Evolutionary conservation across 2,113 vertebrate species (phyloP), one percentile per base, ranked within the genome.

Genomic region (Cyrtonyx montezumae): DNA sequence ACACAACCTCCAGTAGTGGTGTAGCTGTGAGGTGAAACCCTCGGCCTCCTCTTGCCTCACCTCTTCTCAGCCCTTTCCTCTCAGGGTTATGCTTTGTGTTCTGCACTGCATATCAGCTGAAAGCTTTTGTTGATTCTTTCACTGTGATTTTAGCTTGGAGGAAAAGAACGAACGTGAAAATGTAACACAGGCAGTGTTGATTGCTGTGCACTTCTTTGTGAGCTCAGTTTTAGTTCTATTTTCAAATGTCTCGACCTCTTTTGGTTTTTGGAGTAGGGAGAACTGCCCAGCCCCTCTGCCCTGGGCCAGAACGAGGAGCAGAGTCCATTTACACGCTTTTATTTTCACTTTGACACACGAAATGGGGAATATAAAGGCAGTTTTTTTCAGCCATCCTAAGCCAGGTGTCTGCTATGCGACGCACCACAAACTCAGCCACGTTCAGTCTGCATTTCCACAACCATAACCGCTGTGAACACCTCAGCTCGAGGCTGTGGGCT

Each of bases 401-500:
- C 23, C 56, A 23, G 34, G 46, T 13, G 15, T 34, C 62, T 62
- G 59, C 18, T 62, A 26, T 22, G 5, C 42, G 7, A 3, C 8
- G 9, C 1, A 16, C 66, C 45, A 26, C 75, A 81, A 40, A 15
- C 2, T 74, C 32, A 25, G 32, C 40, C 13, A 12, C 48, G 30
- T 48, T 40, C 0, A 48, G 26, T 18, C 23, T 13, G 20, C 34
- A 32, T 22, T 63, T 7, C 56, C 40, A 26, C 51, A 42, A 30
- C 37, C 62, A 42, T 11, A 65, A 30, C 37, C 25, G 13, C 37
- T 19, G 37, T 37, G 42, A 19, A 42, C 17, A 42, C 6, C 3
- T 0, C 16, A 42, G 59, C 66, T 53, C 95, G 97, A 98, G 0
- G 77, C 88, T 17, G 80, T 88, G 3, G 26, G 83, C 69, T 98